phyloP scores from a whole-genome alignment of 2,113 vertebrate genomes.

The Hiodon alosoides region DNA sequence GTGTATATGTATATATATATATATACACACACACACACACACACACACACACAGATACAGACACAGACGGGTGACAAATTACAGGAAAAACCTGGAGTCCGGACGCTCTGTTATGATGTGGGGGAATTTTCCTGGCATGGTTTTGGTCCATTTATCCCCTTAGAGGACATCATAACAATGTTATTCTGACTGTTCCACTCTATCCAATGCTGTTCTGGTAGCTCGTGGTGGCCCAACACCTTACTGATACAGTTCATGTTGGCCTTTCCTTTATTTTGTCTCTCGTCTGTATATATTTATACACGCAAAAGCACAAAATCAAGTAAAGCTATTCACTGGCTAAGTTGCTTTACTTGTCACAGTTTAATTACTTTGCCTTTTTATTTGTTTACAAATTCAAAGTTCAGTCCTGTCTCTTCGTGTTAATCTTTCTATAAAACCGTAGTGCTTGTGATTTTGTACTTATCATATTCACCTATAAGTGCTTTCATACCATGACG shows the following conservation, averaged over 20 bases:
- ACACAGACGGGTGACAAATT: too few species aligned
- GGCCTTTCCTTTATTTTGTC: too few species aligned
- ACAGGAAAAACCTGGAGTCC: too few species aligned
- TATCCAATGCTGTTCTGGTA: too few species aligned
- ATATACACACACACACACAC: slow-evolving; percentile 31
- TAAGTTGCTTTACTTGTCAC: slow-evolving; percentile 25
- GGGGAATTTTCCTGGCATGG: too few species aligned
- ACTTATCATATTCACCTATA: not conserved
- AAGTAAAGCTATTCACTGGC: slow-evolving; percentile 45
- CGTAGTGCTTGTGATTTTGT: not conserved
- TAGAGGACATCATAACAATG: too few species aligned
- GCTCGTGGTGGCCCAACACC: too few species aligned
- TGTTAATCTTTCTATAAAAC: not conserved
- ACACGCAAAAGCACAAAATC: slow-evolving; percentile 59
- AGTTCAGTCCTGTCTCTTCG: not conserved
- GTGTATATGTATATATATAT: slow-evolving; percentile 32
- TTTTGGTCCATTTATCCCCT: too few species aligned
- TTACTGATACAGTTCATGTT: too few species aligned
- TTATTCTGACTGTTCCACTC: too few species aligned
- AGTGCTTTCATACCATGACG: slow-evolving; percentile 3
- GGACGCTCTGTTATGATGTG: too few species aligned
- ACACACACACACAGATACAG: slow-evolving; percentile 22
- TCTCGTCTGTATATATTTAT: not conserved
- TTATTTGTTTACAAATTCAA: slow-evolving; percentile 1
- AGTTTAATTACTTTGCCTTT: slow-evolving; percentile 16